phyloP scores from a whole-genome alignment of 2,797 vertebrate species.

The Dicrostonyx torquatus region DNA sequence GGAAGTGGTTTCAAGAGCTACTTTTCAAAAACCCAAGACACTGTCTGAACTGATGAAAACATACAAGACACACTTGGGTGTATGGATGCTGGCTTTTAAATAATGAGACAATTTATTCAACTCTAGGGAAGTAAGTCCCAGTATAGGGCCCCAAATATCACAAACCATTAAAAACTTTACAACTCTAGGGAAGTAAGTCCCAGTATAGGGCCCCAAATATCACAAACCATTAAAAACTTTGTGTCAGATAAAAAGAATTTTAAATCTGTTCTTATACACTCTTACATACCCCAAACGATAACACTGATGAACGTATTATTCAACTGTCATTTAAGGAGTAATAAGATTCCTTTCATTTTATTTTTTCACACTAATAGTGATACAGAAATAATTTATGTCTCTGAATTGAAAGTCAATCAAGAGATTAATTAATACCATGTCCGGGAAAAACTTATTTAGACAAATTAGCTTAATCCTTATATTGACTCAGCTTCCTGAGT shows the following conservation, averaged over 20 bases:
- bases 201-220: not conserved
- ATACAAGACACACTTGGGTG: not conserved
- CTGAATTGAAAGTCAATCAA: not conserved
- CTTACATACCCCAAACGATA: not conserved
- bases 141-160: not conserved
- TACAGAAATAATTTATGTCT: not conserved
- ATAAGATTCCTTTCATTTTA: not conserved
- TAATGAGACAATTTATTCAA: not conserved
- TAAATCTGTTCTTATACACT: not conserved
- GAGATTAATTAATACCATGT: not conserved
- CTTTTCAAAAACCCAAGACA: not conserved
- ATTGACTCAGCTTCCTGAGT: not conserved
- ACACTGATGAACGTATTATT: not conserved
- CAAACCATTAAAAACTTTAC: no score
- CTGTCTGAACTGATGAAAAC: conserved; percentile 35
- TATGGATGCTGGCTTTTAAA: not conserved
- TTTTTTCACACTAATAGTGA: conserved; percentile 34
- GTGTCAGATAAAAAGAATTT: conserved; percentile 40
- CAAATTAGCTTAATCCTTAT: not conserved
- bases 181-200: not conserved
- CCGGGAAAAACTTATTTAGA: not conserved
- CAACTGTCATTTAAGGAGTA: not conserved
- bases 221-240: not conserved
- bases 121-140: not conserved
- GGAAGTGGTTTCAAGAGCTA: not conserved